Evolutionary conservation across 2,797 vertebrate genomes (phyloP), one percentile per base, ranked within the genome.

Genomic region (Caiman crocodilus): DNA sequence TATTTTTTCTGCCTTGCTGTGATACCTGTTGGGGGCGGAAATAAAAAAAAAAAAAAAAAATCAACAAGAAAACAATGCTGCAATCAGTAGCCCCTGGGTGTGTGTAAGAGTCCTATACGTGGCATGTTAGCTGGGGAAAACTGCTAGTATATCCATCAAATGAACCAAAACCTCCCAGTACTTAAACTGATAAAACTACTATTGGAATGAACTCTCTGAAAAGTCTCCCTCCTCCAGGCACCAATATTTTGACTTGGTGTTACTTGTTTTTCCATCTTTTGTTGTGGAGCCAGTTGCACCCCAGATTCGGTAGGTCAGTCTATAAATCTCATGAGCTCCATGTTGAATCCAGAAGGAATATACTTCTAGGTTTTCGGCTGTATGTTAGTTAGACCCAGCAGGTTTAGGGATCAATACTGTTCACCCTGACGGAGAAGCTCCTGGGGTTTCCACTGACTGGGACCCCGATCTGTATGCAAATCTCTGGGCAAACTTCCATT

Each of bases 1-100:
- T 82, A 97, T 28, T 95, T 91, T 90, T 97, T 97, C 95, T 96
- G 97, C 87, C 94, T 95, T 77, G 94, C 61, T 1, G n/a, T 79
- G 35, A 95, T 83, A 90, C 96, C 97, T 97, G 96, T 59, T 89
- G 75, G 77, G 94, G 64, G 61, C 14, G 18, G 30, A 95, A 95
- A 92, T 30, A 50, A 50, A 10, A 50, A 50, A 42, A 42, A 35
- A 35, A n/a, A 42, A 42, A 42, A 42, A 50, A 10, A 50, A 50
- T 50, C 42, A 50, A 50, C 42, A 50, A 50, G 42, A 50, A 50
- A 50, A 50, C 42, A 50, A 50, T 3, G 42, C 42, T 50, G 42
- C 10, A 10, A 7, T 50, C 42, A 50, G 9, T 50, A 50, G 42
- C 42, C 42, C 42, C 84, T 80, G 35, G n/a, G 20, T 26, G 60